Conservation (phyloP, 2,113 vertebrate species). For the Dasyprocta punctata region DNA sequence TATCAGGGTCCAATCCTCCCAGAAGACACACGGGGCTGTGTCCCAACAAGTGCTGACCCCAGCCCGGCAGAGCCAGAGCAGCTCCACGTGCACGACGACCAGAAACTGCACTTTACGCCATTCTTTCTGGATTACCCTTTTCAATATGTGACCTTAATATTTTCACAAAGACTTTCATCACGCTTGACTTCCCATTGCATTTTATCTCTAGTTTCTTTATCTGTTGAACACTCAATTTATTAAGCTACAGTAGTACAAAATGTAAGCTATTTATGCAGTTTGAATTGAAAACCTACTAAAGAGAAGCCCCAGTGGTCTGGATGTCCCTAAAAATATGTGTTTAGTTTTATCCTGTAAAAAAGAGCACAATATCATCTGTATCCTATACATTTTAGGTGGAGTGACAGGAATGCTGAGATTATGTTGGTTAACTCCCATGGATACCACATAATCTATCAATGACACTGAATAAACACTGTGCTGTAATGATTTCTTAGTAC, state of each 20-base stretch:
- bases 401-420: neutral
- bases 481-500: neutral
- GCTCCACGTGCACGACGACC: neutral
- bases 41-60: neutral
- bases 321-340: neutral
- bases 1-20: neutral
- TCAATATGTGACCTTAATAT: constrained; percentile 35
- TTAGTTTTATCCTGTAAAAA: constrained; percentile 32
- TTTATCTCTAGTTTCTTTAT: constrained; percentile 28
- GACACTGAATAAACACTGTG: constrained; percentile 30
- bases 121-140: neutral
- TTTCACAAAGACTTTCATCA: constrained; percentile 42
- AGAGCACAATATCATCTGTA: neutral
- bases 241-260: constrained; percentile 1
- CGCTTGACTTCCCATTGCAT: constrained; percentile 30
- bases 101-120: neutral
- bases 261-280: neutral
- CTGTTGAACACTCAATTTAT: neutral
- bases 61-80: neutral
- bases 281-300: constrained; percentile 42
- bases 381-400: neutral
- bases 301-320: neutral
- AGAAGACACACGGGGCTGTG: neutral
- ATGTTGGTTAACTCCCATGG: neutral
- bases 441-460: neutral